Percentiles rank a stretch among this genome's conserved stretches.
Conservation (phyloP, 2,797 vertebrate species). For the Graptemys geographica region DNA sequence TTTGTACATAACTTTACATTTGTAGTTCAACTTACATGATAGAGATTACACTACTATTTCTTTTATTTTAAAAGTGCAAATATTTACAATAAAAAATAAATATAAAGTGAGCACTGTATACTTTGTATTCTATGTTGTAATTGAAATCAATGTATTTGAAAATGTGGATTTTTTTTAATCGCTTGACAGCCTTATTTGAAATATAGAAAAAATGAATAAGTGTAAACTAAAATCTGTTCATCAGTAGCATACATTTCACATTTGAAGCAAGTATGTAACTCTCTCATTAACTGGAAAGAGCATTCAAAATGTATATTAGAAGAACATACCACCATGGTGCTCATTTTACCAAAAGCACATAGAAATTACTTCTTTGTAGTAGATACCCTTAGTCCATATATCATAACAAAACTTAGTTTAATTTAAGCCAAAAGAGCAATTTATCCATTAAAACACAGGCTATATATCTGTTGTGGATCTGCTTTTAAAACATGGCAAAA, state of each 20-base stretch:
- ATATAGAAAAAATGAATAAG: background rate
- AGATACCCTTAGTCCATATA: background rate
- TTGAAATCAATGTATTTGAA: no score
- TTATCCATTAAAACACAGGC: background rate
- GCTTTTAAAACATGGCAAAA: background rate
- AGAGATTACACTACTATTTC: no score
- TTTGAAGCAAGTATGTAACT: background rate
- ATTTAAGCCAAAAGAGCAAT: conserved; percentile 19
- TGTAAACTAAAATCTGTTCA: background rate
- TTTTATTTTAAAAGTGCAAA: no score
- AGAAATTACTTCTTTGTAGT: background rate
- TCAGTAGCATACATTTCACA: background rate
- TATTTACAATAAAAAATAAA: no score
- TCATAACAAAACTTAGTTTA: background rate
- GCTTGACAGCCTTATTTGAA: background rate
- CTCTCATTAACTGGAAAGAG: background rate
- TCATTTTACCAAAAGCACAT: background rate
- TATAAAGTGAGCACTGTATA: no score
- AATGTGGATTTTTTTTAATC: no score
- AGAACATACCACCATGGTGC: background rate
- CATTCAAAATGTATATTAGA: background rate
- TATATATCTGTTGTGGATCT: background rate
- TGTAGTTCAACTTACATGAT: no score
- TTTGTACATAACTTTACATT: no score
- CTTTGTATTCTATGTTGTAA: no score